A percentile compares a stretch with the other conserved stretches of the same genome.
Conservation (phyloP, 2,113 vertebrate genomes). For the Gila orcuttii region DNA sequence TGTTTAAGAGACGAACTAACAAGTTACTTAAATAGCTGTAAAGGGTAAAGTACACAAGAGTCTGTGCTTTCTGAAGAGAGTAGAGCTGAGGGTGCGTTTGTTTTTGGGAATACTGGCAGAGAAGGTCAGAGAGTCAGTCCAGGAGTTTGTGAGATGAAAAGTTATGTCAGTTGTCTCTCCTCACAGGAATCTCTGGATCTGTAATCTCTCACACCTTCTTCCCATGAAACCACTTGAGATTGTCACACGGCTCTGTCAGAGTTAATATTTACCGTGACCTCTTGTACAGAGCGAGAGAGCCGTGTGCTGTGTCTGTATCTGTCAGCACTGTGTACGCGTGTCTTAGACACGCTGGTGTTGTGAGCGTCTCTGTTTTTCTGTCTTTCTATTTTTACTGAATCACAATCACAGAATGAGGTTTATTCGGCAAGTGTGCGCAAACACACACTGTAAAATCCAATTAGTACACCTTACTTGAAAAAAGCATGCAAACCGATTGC, state of each 20-base stretch:
- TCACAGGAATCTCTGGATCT: constrained; percentile 78
- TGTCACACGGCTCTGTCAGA: constrained; percentile 83
- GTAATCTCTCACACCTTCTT: constrained; percentile 78
- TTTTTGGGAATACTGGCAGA: constrained; percentile 81
- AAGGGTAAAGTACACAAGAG: constrained; percentile 70
- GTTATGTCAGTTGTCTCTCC: constrained; percentile 74
- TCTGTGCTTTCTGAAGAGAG: constrained; percentile 58
- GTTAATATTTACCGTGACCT: constrained; percentile 85
- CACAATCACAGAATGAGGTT: not conserved
- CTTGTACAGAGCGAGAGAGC: constrained; percentile 64
- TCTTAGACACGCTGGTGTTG: not conserved
- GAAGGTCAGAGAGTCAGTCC: constrained; percentile 75
- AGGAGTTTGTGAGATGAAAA: constrained; percentile 73
- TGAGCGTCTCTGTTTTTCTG: not conserved
- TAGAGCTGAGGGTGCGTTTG: constrained; percentile 75
- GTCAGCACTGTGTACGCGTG: constrained; percentile 44
- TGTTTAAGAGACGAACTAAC: constrained; percentile 12
- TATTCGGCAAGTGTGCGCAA: too few relatives aligned
- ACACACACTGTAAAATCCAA: too few relatives aligned
- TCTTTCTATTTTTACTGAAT: not conserved
- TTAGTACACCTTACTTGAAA: too few relatives aligned
- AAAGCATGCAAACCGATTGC: too few relatives aligned
- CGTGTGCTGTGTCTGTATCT: constrained; percentile 58
- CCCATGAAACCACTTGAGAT: constrained; percentile 78
- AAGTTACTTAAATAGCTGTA: constrained; percentile 74